Evolutionary conservation across 2,797 vertebrate species (phyloP).

Genomic region (Toxotes lorentzi): DNA sequence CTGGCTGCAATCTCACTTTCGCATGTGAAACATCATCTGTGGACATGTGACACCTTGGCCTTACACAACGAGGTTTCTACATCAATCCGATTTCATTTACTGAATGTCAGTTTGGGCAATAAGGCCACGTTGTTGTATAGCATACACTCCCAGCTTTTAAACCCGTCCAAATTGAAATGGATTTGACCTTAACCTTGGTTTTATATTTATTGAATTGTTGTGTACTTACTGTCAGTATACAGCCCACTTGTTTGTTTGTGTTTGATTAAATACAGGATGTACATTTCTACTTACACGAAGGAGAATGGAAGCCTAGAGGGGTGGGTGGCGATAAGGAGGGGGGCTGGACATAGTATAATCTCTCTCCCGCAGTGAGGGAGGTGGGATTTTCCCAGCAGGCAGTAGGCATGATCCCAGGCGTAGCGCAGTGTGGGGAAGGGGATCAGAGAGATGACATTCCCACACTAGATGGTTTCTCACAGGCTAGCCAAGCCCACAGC

Average conservation of each 20-base stretch:
- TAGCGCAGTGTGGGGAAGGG: conserved; percentile 56
- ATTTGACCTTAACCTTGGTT: conserved; percentile 55
- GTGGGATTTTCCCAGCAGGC: conserved; percentile 78
- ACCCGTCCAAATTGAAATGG: conserved; percentile 59
- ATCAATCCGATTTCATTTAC: conserved; percentile 55
- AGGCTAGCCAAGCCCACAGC: conserved; percentile 55
- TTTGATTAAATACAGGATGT: conserved; percentile 46
- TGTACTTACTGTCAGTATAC: conserved; percentile 18
- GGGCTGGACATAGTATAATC: conserved; percentile 67
- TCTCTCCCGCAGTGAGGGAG: conserved; percentile 67
- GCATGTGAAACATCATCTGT: conserved; percentile 27
- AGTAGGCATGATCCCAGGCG: conserved; percentile 71
- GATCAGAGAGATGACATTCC: conserved; percentile 81
- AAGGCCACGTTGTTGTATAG: conserved; percentile 32
- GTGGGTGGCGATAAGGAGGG: conserved; percentile 27
- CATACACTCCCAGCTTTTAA: conserved; percentile 50
- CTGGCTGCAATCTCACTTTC: conserved; percentile 29
- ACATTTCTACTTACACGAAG: conserved; percentile 39
- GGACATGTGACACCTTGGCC: conserved; percentile 50
- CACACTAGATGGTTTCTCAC: conserved; percentile 68
- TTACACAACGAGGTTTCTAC: conserved; percentile 38
- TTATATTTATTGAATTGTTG: conserved; percentile 52
- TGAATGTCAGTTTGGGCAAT: conserved; percentile 43
- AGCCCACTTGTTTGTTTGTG: conserved; percentile 51
- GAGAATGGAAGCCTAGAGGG: conserved; percentile 40